phyloP scores from a whole-genome alignment of 2,797 vertebrate genomes.

The Ispidina lecontei region DNA sequence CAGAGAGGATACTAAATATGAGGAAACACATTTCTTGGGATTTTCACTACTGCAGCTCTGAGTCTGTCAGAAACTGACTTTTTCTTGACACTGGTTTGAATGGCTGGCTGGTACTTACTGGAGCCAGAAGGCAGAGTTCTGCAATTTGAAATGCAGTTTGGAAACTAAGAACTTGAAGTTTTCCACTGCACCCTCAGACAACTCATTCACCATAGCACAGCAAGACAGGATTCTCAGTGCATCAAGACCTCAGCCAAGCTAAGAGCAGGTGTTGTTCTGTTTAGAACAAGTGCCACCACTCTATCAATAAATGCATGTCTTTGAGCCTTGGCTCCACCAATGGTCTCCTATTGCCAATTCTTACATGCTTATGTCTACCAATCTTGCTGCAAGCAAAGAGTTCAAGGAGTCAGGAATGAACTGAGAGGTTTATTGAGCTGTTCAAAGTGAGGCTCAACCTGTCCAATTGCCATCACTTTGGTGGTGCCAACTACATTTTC shows the following conservation, averaged over 20 bases:
- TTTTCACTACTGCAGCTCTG: neutral
- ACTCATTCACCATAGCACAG: neutral
- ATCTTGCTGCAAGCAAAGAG: neutral
- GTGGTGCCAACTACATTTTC: neutral
- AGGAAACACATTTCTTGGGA: neutral
- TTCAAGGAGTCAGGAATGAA: neutral
- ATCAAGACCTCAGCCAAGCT: neutral
- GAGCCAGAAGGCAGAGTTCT: neutral
- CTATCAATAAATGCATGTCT: neutral
- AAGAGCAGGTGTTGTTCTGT: neutral
- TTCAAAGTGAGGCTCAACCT: neutral
- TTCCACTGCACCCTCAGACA: neutral
- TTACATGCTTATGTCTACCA: neutral
- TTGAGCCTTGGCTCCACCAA: neutral
- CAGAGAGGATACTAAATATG: neutral
- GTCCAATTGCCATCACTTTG: neutral
- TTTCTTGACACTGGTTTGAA: neutral
- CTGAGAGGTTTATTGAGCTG: neutral
- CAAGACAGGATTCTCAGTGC: neutral
- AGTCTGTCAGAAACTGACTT: neutral
- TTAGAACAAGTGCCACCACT: neutral
- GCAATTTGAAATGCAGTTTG: neutral
- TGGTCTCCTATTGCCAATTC: fast-evolving
- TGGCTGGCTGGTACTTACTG: neutral
- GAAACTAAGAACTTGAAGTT: neutral